Conservation (phyloP, 2,888 invertebrate species). For the Neocrepidodera transversa region DNA sequence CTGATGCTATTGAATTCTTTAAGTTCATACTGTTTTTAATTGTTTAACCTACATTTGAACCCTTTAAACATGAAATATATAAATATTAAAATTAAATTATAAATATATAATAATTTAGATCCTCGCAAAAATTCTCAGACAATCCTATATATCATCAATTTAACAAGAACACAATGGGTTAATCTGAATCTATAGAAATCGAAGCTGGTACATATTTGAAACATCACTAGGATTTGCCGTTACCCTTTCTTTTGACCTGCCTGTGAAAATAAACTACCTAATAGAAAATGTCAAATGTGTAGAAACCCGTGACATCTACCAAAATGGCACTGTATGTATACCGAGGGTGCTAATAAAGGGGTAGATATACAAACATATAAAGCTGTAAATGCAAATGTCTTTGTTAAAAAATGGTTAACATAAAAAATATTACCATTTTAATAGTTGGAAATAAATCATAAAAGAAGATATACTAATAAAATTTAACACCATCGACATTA, state of each 20-base stretch:
- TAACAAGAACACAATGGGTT: background rate
- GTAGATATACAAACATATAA: constrained; percentile 34
- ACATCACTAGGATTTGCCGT: background rate
- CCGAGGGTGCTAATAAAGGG: constrained; percentile 37
- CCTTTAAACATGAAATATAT: too few species aligned
- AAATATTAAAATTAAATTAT: too few species aligned
- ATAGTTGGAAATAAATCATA: background rate
- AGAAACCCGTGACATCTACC: constrained; percentile 23
- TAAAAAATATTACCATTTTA: background rate
- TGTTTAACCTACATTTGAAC: too few species aligned
- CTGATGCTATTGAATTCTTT: too few species aligned
- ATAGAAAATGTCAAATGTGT: constrained; percentile 29
- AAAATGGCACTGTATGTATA: constrained; percentile 32
- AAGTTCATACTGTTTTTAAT: too few species aligned
- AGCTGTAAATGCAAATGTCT: constrained; percentile 32
- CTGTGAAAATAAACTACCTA: constrained; percentile 22
- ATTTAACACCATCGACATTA: too few species aligned
- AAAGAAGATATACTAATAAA: too few species aligned
- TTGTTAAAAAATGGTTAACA: background rate
- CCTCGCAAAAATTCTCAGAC: background rate
- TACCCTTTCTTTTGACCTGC: constrained; percentile 23
- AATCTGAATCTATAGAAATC: constrained; percentile 3
- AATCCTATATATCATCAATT: background rate
- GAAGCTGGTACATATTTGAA: constrained; percentile 9
- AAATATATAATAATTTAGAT: too few species aligned